These are phyloP conservation scores for Atta cephalotes DNA, from an alignment of 1,140 invertebrate species.

Conservation along the genomic window DNA sequence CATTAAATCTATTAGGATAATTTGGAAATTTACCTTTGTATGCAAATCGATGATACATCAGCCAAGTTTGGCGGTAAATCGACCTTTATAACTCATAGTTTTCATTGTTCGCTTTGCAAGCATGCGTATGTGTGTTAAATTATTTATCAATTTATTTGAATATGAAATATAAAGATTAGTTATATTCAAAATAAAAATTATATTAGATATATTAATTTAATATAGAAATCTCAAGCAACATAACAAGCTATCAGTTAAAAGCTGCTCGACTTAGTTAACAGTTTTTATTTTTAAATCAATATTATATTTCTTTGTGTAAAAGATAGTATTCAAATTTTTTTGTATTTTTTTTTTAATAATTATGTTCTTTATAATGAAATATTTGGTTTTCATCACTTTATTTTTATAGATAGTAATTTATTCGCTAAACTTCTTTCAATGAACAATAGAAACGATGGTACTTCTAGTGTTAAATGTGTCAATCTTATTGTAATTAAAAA, in stretches of 20 bases:
- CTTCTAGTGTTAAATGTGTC: not conserved
- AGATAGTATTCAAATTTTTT: too few relatives aligned
- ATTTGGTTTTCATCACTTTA: too few relatives aligned
- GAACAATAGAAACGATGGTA: too few relatives aligned
- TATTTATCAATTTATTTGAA: not conserved
- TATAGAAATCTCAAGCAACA: not conserved
- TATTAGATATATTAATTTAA: not conserved
- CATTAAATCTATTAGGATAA: slow-evolving; percentile 45
- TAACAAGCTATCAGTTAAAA: not conserved
- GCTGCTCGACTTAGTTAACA: not conserved
- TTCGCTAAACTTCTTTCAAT: too few relatives aligned
- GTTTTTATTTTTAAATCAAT: not conserved
- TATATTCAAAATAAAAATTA: not conserved
- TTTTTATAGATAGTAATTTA: too few relatives aligned
- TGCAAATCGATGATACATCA: slow-evolving; percentile 56
- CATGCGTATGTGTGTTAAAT: not conserved
- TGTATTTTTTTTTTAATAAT: too few relatives aligned
- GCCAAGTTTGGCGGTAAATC: not conserved
- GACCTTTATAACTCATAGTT: not conserved
- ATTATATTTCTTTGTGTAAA: not conserved
- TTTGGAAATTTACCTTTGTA: slow-evolving; percentile 61
- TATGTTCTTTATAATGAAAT: too few relatives aligned
- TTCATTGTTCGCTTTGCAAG: not conserved
- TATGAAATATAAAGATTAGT: not conserved
- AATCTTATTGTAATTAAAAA: slow-evolving; percentile 51